Evolutionary conservation across 2,888 invertebrate genomes (phyloP), one percentile per base, ranked within the genome.

Genomic region (Leistus spinibarbis): DNA sequence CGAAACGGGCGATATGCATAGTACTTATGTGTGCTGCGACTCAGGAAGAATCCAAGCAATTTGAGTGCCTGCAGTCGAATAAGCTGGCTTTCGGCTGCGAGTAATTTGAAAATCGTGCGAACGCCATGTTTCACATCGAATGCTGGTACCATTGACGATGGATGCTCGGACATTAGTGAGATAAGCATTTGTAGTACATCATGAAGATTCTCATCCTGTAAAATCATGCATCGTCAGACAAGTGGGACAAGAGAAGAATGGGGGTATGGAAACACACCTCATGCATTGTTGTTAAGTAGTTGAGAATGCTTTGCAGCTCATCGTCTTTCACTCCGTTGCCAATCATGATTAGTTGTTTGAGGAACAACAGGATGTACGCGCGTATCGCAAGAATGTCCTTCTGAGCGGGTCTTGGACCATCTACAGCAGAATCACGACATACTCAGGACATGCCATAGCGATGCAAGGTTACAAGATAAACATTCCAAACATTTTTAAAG

Each of bases 61-160:
- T 99, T 99, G 63, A 99, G 88, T 3, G 99, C 96, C 85, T 98
- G 98, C 77, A 99, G 90, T 79, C 99, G 90, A 82, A 99, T 97
- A 79, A 97, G 88, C 87, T 99, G 99, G 87, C 96, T 98, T 83
- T 97, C 96, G 3, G 98, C 97, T 10, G 97, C 95, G 77, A 99
- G 88, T 76, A 99, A 88, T 86, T 99, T 99, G 89, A 99, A 99
- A 81, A 99, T 96, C 75, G 97, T 96, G 82, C 98, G 90, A 70
- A 99, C 95, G 76, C 99, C 99, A 81, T 96, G 95, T 89, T 99
- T 99, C 77, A 95, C 93, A 87, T 99, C 99, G 86, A 99, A 99
- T 70, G 98, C 97, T 54, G 99, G 99, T 80, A 99, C 98, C 96
- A 99, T 97, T 2, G 98, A 97, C 79, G 98, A 95, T 0, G 99